Conservation (phyloP, 2,888 invertebrate species). For the Sinelater perroti region DNA sequence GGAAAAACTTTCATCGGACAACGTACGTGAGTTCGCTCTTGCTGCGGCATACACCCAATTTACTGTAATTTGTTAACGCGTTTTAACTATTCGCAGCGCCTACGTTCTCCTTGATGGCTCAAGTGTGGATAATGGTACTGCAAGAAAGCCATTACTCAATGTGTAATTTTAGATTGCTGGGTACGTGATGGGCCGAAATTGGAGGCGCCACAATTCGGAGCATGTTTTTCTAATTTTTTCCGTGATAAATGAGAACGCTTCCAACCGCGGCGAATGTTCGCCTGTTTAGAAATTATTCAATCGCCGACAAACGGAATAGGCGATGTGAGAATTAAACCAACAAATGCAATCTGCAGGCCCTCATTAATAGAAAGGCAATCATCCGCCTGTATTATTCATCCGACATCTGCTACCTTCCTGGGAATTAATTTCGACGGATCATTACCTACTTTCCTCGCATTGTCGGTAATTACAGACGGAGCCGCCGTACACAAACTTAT, state of each 20-base stretch:
- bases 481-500: constrained; percentile 21
- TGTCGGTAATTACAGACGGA: constrained; percentile 31
- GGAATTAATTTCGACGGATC: constrained; percentile 29
- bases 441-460: constrained; percentile 33
- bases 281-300: too few species aligned
- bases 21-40: constrained; percentile 15
- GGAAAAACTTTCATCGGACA: constrained; percentile 6
- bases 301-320: constrained; percentile 17
- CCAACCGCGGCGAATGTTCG: too few species aligned
- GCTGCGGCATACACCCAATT: constrained; percentile 15
- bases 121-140: constrained; percentile 9
- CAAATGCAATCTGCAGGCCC: constrained; percentile 17
- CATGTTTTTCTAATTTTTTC: too few species aligned
- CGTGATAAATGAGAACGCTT: too few species aligned
- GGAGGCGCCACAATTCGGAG: not conserved
- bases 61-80: constrained; percentile 19
- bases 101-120: constrained; percentile 5
- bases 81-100: constrained; percentile 10
- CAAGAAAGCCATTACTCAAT: constrained; percentile 16
- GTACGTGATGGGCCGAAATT: constrained; percentile 9
- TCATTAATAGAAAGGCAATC: constrained; percentile 29
- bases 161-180: constrained; percentile 15
- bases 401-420: constrained; percentile 30
- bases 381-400: constrained; percentile 30
- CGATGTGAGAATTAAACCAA: constrained; percentile 17